Evolutionary conservation across 2,113 vertebrate genomes (phyloP).

Genomic region (Vireo altiloquus): DNA sequence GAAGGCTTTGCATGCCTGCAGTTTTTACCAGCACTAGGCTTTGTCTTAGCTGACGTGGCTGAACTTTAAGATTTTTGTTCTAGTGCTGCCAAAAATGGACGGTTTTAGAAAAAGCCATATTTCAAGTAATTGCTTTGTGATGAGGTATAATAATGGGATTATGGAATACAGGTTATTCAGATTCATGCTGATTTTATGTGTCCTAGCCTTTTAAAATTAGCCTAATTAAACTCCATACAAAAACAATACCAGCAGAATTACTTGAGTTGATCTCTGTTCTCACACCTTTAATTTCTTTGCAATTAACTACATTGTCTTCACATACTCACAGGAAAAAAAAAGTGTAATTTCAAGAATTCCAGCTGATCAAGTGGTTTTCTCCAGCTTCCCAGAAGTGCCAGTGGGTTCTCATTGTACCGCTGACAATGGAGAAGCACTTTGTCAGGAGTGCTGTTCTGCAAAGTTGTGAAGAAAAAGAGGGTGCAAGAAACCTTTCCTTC

Average conservation of each 20-base stretch:
- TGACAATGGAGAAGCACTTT: background rate
- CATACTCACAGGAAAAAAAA: background rate
- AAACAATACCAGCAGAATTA: background rate
- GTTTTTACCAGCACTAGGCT: background rate
- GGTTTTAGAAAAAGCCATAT: background rate
- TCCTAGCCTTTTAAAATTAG: background rate
- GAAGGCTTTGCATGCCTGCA: background rate
- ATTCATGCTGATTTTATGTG: background rate
- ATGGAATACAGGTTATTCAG: background rate
- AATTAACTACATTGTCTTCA: background rate
- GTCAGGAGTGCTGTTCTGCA: background rate
- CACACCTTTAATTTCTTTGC: background rate
- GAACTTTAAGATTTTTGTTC: background rate
- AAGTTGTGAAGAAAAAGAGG: background rate
- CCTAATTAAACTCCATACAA: background rate
- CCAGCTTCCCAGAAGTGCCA: background rate
- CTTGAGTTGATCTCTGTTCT: background rate
- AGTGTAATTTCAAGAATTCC: background rate
- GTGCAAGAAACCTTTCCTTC: background rate
- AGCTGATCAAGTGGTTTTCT: background rate
- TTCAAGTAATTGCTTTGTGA: background rate
- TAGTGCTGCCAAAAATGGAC: background rate
- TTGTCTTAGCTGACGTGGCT: background rate
- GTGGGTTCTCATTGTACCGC: background rate
- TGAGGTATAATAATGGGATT: background rate